These are phyloP conservation scores for Metacarcinus magister DNA, from an alignment of 2,888 invertebrate genomes.

Conservation along the genomic window DNA sequence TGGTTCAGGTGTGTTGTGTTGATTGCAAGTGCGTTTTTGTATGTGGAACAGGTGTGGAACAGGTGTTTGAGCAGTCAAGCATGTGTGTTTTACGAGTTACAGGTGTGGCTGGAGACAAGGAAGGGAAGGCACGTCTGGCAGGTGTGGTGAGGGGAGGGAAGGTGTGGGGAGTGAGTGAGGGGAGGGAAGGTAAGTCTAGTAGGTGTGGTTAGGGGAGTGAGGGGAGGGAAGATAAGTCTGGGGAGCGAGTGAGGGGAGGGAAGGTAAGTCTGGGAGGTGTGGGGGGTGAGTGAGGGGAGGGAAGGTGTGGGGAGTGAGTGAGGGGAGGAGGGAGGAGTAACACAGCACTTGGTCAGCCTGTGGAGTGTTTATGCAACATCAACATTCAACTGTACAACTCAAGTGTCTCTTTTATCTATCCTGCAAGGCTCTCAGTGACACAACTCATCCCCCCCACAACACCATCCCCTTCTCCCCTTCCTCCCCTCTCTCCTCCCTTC, in stretches of 20 bases:
- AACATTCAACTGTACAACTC: background rate
- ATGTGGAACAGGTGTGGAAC: background rate
- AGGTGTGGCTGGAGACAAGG: background rate
- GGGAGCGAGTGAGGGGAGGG: background rate
- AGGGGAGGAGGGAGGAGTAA: background rate
- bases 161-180: background rate
- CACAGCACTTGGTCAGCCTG: background rate
- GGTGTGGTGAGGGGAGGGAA: background rate
- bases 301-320: background rate
- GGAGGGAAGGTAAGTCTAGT: background rate
- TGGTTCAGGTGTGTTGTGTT: background rate
- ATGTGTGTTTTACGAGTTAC: background rate
- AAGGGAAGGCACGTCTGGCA: background rate
- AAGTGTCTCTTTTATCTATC: background rate
- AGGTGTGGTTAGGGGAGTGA: background rate
- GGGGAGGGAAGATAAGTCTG: background rate
- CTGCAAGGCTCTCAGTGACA: background rate
- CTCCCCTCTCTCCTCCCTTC: background rate
- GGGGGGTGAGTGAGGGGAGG: background rate
- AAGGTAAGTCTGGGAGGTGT: background rate
- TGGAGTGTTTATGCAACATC: background rate
- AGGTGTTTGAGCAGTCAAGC: background rate
- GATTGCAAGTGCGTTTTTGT: too few relatives aligned
- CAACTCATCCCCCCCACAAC: background rate
- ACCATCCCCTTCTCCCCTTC: background rate